A percentile compares a stretch with the other conserved stretches of the same genome.
These are phyloP conservation scores for Cyclophora albipunctata DNA, from an alignment of 2,888 invertebrate genomes.

Conservation along the genomic window DNA sequence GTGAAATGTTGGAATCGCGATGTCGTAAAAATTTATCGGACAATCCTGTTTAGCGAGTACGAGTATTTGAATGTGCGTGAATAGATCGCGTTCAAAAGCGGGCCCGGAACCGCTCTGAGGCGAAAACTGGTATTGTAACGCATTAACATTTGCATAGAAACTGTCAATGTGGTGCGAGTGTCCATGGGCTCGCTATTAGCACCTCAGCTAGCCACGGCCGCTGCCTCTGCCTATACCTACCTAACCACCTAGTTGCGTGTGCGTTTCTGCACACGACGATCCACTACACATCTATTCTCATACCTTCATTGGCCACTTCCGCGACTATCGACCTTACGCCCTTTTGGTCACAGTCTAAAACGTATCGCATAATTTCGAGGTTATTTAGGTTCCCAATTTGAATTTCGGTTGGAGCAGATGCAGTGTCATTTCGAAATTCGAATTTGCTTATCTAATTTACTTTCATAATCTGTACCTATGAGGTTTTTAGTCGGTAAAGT, in stretches of 20 bases:
- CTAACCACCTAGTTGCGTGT: slow-evolving; percentile 29
- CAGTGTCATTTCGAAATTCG: slow-evolving; percentile 26
- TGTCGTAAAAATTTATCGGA: slow-evolving; percentile 25
- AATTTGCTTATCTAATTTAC: slow-evolving; percentile 27
- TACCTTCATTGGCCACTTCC: slow-evolving; percentile 15
- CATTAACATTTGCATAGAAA: slow-evolving; percentile 74
- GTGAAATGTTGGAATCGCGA: slow-evolving; percentile 14
- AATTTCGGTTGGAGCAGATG: slow-evolving; percentile 30
- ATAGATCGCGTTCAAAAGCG: slow-evolving; percentile 50
- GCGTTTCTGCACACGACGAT: slow-evolving; percentile 36
- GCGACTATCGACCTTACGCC: slow-evolving; percentile 28
- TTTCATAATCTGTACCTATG: slow-evolving; percentile 24
- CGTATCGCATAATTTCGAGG: slow-evolving; percentile 6
- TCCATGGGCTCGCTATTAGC: slow-evolving; percentile 54
- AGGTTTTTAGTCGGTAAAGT: slow-evolving; percentile 18
- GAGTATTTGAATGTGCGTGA: slow-evolving; percentile 50
- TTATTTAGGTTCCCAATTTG: slow-evolving; percentile 19
- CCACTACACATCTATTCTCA: slow-evolving; percentile 15
- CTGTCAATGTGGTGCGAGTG: slow-evolving; percentile 53
- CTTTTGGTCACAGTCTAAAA: slow-evolving; percentile 16
- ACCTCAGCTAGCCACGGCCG: slow-evolving; percentile 44
- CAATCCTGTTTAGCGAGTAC: slow-evolving; percentile 50
- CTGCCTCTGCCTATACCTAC: slow-evolving; percentile 3
- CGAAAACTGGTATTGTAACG: slow-evolving; percentile 69
- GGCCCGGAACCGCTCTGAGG: slow-evolving; percentile 65